Evolutionary conservation across 2,797 vertebrate genomes (phyloP).

Genomic region (Semaprochilodus insignis): DNA sequence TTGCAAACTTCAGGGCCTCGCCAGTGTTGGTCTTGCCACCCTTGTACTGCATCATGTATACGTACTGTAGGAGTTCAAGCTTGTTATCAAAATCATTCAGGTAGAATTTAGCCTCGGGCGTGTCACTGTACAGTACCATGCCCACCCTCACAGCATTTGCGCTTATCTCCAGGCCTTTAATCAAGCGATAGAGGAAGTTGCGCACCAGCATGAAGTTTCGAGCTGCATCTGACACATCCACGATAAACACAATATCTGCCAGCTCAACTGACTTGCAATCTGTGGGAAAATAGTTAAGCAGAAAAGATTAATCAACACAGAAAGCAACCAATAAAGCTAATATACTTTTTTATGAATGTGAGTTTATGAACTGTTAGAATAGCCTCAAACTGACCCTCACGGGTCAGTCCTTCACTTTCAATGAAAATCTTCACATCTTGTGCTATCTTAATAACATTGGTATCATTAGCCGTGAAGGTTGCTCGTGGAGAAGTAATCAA

Average conservation of each 20-base stretch:
- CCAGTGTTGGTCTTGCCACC: conserved; percentile 75
- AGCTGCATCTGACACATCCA: conserved; percentile 79
- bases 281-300: conserved; percentile 59
- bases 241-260: conserved; percentile 85
- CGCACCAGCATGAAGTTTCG: conserved; percentile 78
- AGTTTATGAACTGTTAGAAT: too few relatives aligned
- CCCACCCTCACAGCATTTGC: conserved; percentile 73
- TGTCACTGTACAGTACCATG: conserved; percentile 77
- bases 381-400: conserved; percentile 64
- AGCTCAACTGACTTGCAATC: conserved; percentile 76
- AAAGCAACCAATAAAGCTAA: too few relatives aligned
- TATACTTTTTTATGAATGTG: too few relatives aligned
- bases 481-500: conserved; percentile 54
- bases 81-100: conserved; percentile 76
- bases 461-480: conserved; percentile 46
- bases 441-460: conserved; percentile 2
- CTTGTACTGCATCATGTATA: conserved; percentile 78
- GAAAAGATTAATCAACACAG: not conserved
- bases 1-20: conserved; percentile 77
- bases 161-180: conserved; percentile 73
- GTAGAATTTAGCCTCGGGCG: conserved; percentile 70
- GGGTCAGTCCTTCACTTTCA: conserved; percentile 40
- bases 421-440: conserved; percentile 64
- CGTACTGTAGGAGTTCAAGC: conserved; percentile 74
- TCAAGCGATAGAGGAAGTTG: conserved; percentile 76